Conservation (phyloP, 2,797 vertebrate genomes). For the Sitta carolinensis region DNA sequence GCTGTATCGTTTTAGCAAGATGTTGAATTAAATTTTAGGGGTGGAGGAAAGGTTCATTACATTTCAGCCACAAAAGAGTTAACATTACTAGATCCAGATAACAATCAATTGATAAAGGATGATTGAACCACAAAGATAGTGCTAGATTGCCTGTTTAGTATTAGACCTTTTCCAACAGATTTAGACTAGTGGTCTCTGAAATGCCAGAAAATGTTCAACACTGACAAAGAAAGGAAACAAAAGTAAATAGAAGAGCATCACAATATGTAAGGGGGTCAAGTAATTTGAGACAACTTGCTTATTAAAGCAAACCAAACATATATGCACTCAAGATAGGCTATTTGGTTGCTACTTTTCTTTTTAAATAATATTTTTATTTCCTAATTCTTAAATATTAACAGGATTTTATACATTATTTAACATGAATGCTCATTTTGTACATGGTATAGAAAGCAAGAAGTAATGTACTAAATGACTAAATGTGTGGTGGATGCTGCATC, state of each 20-base stretch:
- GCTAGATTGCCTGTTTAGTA: constrained; percentile 75
- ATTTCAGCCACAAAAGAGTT: constrained; percentile 74
- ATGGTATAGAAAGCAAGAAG: constrained; percentile 1
- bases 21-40: neutral
- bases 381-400: neutral
- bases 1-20: constrained; percentile 29
- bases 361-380: constrained; percentile 9
- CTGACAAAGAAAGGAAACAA: constrained; percentile 61
- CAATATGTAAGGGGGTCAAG: neutral
- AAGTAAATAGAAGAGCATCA: constrained; percentile 42
- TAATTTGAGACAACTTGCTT: constrained; percentile 43
- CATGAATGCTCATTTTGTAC: neutral
- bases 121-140: constrained; percentile 75
- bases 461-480: constrained; percentile 39
- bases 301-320: constrained; percentile 27
- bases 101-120: constrained; percentile 80
- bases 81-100: constrained; percentile 75
- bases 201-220: constrained; percentile 58
- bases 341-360: constrained; percentile 37
- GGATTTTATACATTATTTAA: constrained; percentile 3
- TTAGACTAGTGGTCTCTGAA: constrained; percentile 61
- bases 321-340: neutral
- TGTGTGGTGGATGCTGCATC: constrained; percentile 28
- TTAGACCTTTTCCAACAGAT: constrained; percentile 70
- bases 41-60: neutral